Evolutionary conservation across 2,888 invertebrate genomes (phyloP), one percentile per base, ranked within the genome.

Genomic region (Melipona bicolor): DNA sequence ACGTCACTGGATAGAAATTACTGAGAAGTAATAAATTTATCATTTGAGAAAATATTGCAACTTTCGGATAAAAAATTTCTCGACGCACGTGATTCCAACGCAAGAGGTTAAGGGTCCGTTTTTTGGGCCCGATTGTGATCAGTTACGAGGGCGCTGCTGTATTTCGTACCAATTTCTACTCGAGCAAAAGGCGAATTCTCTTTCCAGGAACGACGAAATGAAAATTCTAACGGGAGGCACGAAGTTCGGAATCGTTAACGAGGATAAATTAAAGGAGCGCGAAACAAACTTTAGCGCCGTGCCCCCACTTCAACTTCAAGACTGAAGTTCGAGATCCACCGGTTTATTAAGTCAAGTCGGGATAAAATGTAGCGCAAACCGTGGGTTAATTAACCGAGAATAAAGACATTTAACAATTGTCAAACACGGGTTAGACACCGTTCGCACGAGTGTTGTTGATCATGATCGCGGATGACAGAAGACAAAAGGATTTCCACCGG

Each of bases 401-500:
- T 61, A 27, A 61, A 27, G 27, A 61, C 61, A 24, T 24, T 17
- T 61, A 27, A 61, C 27, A 27, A 61, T 61, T 24, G 24, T 24
- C 24, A 61, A 61, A 61, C 61, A 24, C 36, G 36, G 17, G 17
- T 17, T 17, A 61, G 4, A 32, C 32, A 32, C 4, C 32, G 32
- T 32, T 32, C 32, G 32, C 17, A 62, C 32, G 27, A 27, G 11
- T 62, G 62, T 65, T 36, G 32, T 27, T 49, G 43, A 19, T 49
- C 49, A 71, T 43, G 52, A 65, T 74, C 74, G 79, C 84, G 76
- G 80, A 89, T 78, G 87, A 88, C 84, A 72, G 69, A 84, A 78
- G 83, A 80, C 81, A 78, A 75, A 73, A 82, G 73, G 85, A 80
- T 86, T 90, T 87, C 82, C 86, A 86, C 86, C 86, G 84, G 81